These are phyloP conservation scores for Thripadectes ignobilis DNA, from an alignment of 2,797 vertebrate species.

Conservation along the genomic window DNA sequence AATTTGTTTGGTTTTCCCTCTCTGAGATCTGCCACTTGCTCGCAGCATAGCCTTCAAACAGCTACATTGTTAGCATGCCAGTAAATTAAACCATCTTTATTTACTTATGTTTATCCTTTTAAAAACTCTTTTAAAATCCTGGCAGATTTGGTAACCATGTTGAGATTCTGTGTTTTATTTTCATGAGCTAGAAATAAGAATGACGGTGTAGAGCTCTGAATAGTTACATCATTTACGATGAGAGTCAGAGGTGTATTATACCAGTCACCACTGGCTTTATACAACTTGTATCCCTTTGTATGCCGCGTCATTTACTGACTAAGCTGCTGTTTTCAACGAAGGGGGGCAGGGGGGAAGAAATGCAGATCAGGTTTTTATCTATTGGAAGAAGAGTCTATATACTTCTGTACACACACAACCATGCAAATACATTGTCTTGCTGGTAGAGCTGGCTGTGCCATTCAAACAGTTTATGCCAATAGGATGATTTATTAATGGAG, in stretches of 20 bases:
- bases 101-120: neutral
- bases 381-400: neutral
- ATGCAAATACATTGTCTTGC: neutral
- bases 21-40: neutral
- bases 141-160: neutral
- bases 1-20: neutral
- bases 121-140: neutral
- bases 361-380: neutral
- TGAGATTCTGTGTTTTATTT: neutral
- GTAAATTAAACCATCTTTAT: neutral
- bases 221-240: neutral
- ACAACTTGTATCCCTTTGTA: neutral
- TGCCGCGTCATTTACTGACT: neutral
- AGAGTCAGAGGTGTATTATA: neutral
- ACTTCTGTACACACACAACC: neutral
- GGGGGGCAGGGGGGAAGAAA: accelerated
- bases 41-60: neutral
- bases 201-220: neutral
- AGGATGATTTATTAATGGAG: constrained; percentile 57
- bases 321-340: neutral
- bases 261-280: neutral
- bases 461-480: neutral
- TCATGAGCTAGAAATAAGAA: neutral
- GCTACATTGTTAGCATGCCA: neutral
- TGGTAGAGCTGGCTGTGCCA: neutral